Percentiles rank a stretch among this genome's conserved stretches.
Conservation (phyloP, 1,140 invertebrate genomes). For the Drosophila parvula region DNA sequence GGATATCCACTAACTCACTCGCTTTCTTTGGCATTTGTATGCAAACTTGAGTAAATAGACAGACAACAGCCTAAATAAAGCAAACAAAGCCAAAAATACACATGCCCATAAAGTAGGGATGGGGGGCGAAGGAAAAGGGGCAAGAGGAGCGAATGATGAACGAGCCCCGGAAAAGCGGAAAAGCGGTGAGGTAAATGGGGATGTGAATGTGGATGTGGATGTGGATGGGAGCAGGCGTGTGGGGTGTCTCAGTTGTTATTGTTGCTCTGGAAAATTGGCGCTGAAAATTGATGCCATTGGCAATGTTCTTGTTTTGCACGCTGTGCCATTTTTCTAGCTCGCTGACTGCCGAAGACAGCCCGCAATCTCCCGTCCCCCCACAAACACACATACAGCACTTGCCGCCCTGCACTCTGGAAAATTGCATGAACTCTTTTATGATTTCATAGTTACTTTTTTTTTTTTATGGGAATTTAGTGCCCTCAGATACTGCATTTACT, state of each 20-base stretch:
- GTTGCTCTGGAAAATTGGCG: conserved; percentile 60
- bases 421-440: conserved; percentile 7
- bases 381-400: too few species aligned
- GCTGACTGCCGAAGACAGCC: conserved; percentile 42
- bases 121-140: background rate
- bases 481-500: too few species aligned
- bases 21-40: conserved; percentile 54
- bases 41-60: conserved; percentile 68
- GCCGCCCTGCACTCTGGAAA: conserved; percentile 10
- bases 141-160: conserved; percentile 18
- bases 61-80: conserved; percentile 71
- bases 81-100: conserved; percentile 65
- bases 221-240: background rate
- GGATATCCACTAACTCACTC: conserved; percentile 24
- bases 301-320: conserved; percentile 61
- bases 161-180: conserved; percentile 17
- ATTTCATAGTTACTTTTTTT: background rate
- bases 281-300: conserved; percentile 65
- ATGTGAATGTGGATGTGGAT: background rate
- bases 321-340: conserved; percentile 59
- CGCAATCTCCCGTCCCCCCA: background rate
- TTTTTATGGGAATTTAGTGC: background rate
- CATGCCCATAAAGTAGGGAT: conserved; percentile 53
- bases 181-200: conserved; percentile 4
- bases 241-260: conserved; percentile 48